Evolutionary conservation across 2,113 vertebrate species (phyloP).

Genomic region (Sarotherodon lohbergeri): DNA sequence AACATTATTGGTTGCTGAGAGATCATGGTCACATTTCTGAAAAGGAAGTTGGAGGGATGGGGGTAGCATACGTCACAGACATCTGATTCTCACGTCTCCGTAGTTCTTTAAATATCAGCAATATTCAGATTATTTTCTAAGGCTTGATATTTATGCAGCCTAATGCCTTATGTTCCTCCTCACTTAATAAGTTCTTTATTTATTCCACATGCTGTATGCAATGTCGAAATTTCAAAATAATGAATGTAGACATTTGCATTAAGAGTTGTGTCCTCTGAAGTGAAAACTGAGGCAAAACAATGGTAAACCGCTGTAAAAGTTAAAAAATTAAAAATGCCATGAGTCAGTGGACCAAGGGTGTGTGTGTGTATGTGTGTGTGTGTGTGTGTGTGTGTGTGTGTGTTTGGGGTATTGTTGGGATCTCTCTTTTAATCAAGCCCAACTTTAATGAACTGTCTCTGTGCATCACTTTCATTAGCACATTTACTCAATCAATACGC

Average conservation of each 20-base stretch:
- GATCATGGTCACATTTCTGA: background rate
- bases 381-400: background rate
- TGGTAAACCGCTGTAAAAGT: background rate
- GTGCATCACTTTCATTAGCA: slow-evolving; percentile 75
- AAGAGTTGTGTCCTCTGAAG: slow-evolving; percentile 13
- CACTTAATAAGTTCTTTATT: background rate
- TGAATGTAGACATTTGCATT: slow-evolving; percentile 31
- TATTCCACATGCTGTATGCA: background rate
- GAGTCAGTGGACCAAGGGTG: background rate
- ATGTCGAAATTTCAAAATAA: slow-evolving; percentile 3
- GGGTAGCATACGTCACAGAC: background rate
- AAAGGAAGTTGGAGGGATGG: background rate
- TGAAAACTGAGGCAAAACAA: background rate
- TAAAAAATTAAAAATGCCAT: slow-evolving; percentile 5
- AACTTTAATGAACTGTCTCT: slow-evolving; percentile 75
- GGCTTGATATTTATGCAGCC: background rate
- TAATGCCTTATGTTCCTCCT: background rate
- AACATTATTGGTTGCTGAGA: background rate
- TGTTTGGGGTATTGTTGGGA: background rate
- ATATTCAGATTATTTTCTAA: background rate
- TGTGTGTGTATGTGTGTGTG: background rate
- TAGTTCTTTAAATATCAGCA: background rate
- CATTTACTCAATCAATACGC: slow-evolving; percentile 74
- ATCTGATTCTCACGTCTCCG: background rate
- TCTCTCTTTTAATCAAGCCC: slow-evolving; percentile 70